Conservation (phyloP, 2,113 vertebrate species). For the Vicugna pacos region DNA sequence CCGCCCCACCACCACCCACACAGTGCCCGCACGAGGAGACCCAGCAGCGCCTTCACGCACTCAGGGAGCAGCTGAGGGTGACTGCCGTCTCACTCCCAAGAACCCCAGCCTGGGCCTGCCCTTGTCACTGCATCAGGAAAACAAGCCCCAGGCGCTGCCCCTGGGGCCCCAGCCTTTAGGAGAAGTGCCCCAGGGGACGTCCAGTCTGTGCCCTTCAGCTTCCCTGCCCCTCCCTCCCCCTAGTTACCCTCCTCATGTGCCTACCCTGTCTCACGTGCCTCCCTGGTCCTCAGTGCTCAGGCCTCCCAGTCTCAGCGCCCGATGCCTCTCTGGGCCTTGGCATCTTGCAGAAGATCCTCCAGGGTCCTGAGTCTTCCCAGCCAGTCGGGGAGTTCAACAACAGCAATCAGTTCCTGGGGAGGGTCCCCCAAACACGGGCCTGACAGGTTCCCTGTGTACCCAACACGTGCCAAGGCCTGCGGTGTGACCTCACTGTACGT, state of each 20-base stretch:
- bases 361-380: neutral
- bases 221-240: neutral
- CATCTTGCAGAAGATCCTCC: neutral
- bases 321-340: neutral
- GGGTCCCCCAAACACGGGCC: neutral
- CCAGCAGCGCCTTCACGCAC: neutral
- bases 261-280: neutral
- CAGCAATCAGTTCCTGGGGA: neutral
- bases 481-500: neutral
- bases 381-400: neutral
- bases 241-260: fast-evolving
- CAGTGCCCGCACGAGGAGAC: neutral
- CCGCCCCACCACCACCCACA: neutral
- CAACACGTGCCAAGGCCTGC: neutral
- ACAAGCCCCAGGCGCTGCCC: no score
- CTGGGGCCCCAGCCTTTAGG: neutral
- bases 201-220: neutral
- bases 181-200: neutral
- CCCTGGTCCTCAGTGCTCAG: no score
- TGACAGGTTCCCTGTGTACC: neutral
- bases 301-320: neutral
- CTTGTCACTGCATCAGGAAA: neutral
- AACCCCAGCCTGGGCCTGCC: neutral
- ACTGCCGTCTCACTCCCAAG: neutral
- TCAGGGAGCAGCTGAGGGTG: neutral